phyloP scores from a whole-genome alignment of 64 coral and sea anemone genomes.

The Actinia tenebrosa region DNA sequence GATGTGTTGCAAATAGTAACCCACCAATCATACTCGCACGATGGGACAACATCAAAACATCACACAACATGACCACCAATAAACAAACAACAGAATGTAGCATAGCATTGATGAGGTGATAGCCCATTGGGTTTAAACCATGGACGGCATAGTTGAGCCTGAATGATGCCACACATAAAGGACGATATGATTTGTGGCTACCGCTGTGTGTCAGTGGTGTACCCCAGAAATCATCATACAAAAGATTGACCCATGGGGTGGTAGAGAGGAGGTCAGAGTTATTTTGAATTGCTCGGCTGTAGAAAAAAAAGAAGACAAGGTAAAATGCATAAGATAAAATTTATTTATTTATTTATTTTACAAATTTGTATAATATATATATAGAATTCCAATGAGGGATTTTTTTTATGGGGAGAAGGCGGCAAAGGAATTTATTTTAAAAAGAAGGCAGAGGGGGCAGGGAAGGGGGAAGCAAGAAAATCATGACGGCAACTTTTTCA shows the following conservation, averaged over 20 bases:
- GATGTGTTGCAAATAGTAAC: constrained; percentile 84
- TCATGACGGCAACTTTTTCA: too few species aligned
- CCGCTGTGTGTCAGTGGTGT: constrained; percentile 95
- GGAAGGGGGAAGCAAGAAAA: too few species aligned
- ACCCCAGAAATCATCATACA: constrained; percentile 97
- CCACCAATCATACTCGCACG: constrained; percentile 54
- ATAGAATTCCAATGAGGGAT: too few species aligned
- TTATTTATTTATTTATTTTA: too few species aligned
- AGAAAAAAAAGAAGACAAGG: constrained; percentile 13
- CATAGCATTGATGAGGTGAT: constrained; percentile 76
- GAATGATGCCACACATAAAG: constrained; percentile 89
- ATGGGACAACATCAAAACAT: constrained; percentile 53
- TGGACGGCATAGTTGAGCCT: constrained; percentile 66
- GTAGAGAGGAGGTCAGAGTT: constrained; percentile 79
- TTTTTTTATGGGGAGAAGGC: too few species aligned
- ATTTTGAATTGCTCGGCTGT: constrained; percentile 87
- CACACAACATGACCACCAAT: constrained; percentile 58
- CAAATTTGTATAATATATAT: too few species aligned
- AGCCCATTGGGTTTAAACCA: constrained; percentile 80
- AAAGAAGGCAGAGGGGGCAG: too few species aligned
- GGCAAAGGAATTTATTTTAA: too few species aligned
- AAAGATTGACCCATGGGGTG: constrained; percentile 82
- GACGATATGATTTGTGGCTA: constrained; percentile 93
- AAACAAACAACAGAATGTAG: constrained; percentile 68
- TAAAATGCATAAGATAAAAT: too few species aligned